phyloP scores from a whole-genome alignment of 1,140 invertebrate species.

The Neodiprion fabricii region DNA sequence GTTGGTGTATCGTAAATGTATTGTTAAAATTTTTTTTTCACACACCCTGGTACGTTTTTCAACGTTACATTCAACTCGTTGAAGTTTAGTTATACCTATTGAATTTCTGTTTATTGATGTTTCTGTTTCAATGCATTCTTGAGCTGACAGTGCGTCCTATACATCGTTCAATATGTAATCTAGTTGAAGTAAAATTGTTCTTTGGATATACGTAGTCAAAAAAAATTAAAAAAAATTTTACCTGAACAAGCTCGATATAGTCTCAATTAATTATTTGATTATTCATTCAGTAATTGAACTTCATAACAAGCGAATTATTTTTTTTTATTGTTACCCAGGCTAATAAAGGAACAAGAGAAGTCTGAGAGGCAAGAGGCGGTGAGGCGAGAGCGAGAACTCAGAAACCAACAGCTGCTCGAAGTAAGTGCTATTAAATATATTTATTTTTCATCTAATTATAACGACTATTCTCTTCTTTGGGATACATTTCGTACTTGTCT shows the following conservation, averaged over 20 bases:
- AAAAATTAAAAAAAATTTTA: conserved; percentile 10
- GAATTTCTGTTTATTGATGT: no score
- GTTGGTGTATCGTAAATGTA: no score
- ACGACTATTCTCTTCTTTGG: conserved; percentile 55
- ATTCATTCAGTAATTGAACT: no score
- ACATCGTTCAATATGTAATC: no score
- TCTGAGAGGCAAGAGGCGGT: conserved; percentile 79
- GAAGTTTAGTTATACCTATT: no score
- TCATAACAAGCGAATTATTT: not conserved
- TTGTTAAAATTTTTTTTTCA: no score
- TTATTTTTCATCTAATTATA: conserved; percentile 17
- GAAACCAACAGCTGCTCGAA: conserved; percentile 75
- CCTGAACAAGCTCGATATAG: not conserved
- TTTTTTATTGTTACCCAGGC: conserved; percentile 55
- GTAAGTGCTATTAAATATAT: conserved; percentile 48
- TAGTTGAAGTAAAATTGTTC: not conserved
- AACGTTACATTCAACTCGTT: no score
- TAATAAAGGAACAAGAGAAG: conserved; percentile 79
- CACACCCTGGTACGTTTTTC: no score
- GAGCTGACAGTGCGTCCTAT: no score
- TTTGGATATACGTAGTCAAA: conserved; percentile 15
- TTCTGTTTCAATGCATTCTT: no score
- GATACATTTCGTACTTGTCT: conserved; percentile 57
- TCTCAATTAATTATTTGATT: no score
- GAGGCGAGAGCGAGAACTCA: conserved; percentile 75